Percentiles rank a stretch among this genome's conserved stretches.
Conservation (phyloP, 2,888 invertebrate genomes). For the Mythimna lalbum region DNA sequence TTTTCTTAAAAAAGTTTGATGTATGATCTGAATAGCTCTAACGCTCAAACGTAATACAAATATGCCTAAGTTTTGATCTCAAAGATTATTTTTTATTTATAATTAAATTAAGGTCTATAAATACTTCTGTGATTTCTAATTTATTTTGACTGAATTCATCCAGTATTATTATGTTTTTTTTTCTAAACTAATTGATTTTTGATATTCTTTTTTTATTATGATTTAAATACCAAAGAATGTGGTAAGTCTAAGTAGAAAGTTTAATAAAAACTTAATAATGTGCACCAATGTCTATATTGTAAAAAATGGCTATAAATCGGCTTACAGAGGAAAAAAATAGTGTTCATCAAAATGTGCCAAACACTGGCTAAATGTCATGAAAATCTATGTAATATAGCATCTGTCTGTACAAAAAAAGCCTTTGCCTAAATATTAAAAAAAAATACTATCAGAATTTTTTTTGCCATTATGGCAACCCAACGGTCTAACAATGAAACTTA, state of each 20-base stretch:
- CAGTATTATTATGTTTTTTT: conserved; percentile 36
- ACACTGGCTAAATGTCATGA: conserved; percentile 74
- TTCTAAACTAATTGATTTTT: not conserved
- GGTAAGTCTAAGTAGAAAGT: conserved; percentile 3
- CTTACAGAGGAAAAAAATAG: conserved; percentile 66
- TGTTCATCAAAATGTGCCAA: conserved; percentile 86
- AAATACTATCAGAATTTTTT: conserved; percentile 24
- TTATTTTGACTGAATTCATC: conserved; percentile 44
- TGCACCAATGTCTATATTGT: conserved; percentile 44
- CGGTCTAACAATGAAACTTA: conserved; percentile 32
- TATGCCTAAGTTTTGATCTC: conserved; percentile 52
- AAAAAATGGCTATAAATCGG: conserved; percentile 55
- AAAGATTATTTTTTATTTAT: conserved; percentile 46
- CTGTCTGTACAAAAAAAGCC: conserved; percentile 53
- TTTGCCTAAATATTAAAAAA: conserved; percentile 16
- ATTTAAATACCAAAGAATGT: conserved; percentile 18
- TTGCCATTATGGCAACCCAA: conserved; percentile 17
- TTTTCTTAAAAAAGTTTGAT: not conserved
- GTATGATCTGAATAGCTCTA: conserved; percentile 22
- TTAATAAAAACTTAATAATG: conserved; percentile 23
- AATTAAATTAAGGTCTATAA: conserved; percentile 44
- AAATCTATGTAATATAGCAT: conserved; percentile 58
- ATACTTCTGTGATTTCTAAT: conserved; percentile 51
- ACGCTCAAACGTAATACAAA: conserved; percentile 24
- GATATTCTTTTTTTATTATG: conserved; percentile 7